These are phyloP conservation scores for Hydrophis major DNA, from an alignment of 2,797 vertebrate genomes.

Conservation along the genomic window DNA sequence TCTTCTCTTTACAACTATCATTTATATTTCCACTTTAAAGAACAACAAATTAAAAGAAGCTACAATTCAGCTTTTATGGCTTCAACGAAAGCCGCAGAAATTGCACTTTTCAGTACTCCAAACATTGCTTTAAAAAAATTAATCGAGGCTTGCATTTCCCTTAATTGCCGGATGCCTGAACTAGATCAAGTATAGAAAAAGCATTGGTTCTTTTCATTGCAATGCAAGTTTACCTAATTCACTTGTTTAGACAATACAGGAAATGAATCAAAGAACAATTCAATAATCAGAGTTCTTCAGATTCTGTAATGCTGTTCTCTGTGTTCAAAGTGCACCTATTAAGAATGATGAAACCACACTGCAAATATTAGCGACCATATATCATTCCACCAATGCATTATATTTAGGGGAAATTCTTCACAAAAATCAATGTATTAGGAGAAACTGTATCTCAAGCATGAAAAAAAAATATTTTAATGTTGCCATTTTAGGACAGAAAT, in stretches of 20 bases:
- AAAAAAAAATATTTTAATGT: background rate
- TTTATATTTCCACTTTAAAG: background rate
- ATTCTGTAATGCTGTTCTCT: background rate
- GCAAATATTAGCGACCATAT: background rate
- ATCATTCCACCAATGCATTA: background rate
- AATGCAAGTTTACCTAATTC: background rate
- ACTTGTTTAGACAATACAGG: background rate
- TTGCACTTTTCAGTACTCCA: background rate
- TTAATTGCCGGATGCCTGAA: background rate
- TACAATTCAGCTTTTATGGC: slow-evolving; percentile 20
- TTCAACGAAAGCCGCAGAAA: background rate
- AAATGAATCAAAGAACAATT: background rate
- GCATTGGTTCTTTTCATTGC: background rate
- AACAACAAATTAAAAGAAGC: background rate
- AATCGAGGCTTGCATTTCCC: background rate
- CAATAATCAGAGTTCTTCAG: background rate
- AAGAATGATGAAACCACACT: background rate
- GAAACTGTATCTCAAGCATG: background rate
- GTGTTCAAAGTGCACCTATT: background rate
- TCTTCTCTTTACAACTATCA: slow-evolving; percentile 26
- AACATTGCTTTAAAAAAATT: background rate
- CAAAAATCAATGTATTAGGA: background rate
- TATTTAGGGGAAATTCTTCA: background rate
- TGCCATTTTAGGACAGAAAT: background rate
- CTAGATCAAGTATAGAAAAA: background rate